Base-by-base conservation (phyloP, 2,888 invertebrate species). In the Steinernema scapterisci region DNA sequence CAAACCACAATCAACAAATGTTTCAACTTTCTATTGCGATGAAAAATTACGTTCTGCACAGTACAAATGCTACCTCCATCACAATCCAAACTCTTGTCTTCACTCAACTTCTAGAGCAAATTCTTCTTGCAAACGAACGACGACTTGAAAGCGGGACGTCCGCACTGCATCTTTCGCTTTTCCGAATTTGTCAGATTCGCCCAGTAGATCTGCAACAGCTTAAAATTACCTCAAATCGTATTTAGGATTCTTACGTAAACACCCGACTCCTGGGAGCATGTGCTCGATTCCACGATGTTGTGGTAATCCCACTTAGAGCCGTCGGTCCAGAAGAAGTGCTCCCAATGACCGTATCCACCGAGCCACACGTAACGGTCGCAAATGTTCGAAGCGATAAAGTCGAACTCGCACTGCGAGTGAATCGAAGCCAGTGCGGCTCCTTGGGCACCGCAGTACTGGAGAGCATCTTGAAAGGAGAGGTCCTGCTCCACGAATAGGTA, bases 371-470 rank as follows among this genome's bases (percentile, higher is more conserved):
- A 27, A 19, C 38, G 38, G 16, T 63, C 63, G 31, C 63, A 63
- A 9, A 63, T 31, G 63, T 63, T 63, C 3, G 63, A 25, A 31
- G 27, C 27, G 63, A 63, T 63, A 31, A 63, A 63, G 38, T 63
- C 27, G 31, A 63, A 63, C 19, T 63, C 63, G 31, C 63, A 63
- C 27, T 63, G 27, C 31, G 63, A 63, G 63, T 63, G 63, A 31
- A 63, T 31, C 16, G 63, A 63, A 13, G 63, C 27, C 1, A 63
- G 63, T 27, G 16, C 16, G 16, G 31, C 63, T 2, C 25, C 63
- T 31, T 31, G 21, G 16, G 27, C 11, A 2, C 19, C 19, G 38
- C 63, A 63, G 31, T 63, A 16, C 31, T 63, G 16, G 16, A 27
- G 27, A 19, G 63, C 63, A 16, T 9, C 27, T 16, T 25, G 9